Evolutionary conservation across 2,888 invertebrate genomes (phyloP).

Genomic region (Synergus itoensis): DNA sequence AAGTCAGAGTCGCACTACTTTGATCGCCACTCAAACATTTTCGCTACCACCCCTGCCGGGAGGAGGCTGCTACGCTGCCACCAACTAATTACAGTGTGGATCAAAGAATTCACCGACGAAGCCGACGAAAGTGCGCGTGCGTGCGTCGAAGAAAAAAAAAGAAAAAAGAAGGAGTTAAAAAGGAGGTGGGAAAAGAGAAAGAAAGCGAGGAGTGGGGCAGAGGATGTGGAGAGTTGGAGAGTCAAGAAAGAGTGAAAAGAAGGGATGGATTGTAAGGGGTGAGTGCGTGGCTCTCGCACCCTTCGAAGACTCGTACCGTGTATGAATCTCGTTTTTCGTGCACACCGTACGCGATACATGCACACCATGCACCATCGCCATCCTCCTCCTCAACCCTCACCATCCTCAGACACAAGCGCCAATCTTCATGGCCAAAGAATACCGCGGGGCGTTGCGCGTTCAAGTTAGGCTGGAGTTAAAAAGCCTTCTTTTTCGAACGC

Average conservation of each 20-base stretch:
- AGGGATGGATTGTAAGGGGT: slow-evolving; percentile 47
- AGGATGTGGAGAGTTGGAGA: slow-evolving; percentile 50
- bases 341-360: slow-evolving; percentile 43
- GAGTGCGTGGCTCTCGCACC: slow-evolving; percentile 59
- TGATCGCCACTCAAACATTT: slow-evolving; percentile 77
- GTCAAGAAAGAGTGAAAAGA: slow-evolving; percentile 51
- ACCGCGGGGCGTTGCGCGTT: slow-evolving; percentile 31
- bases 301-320: slow-evolving; percentile 40
- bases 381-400: slow-evolving; percentile 14
- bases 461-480: slow-evolving; percentile 36
- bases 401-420: slow-evolving; percentile 3
- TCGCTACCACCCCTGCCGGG: slow-evolving; percentile 65
- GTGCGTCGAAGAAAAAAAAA: slow-evolving; percentile 48
- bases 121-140: slow-evolving; percentile 59
- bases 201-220: slow-evolving; percentile 52
- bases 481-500: slow-evolving; percentile 19
- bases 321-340: slow-evolving; percentile 46
- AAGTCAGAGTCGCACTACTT: slow-evolving; percentile 71
- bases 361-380: slow-evolving; percentile 40
- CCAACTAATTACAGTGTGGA: slow-evolving; percentile 76
- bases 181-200: slow-evolving; percentile 55
- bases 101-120: slow-evolving; percentile 76
- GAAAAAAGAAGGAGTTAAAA: slow-evolving; percentile 46
- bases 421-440: slow-evolving; percentile 32
- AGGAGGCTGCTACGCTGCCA: slow-evolving; percentile 59